Base-by-base conservation (phyloP, 2,113 vertebrate genomes). In the Neopipo cinnamomea region DNA sequence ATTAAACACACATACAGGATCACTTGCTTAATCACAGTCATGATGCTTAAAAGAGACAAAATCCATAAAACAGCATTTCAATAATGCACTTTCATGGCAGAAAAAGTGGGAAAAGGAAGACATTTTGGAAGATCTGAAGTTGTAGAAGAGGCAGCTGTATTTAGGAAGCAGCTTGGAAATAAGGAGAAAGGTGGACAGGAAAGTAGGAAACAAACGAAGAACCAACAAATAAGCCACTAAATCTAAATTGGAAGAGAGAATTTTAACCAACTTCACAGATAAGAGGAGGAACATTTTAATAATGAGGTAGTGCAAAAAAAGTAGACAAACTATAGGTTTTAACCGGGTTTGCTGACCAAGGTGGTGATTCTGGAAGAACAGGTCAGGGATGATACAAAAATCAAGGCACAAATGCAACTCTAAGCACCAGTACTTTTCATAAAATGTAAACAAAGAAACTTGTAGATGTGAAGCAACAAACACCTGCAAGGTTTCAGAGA, bases 251-350 rank as follows among this genome's bases (percentile, higher is more conserved):
- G 39, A 89, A 75, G 46, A 84, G n/a, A 89, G 41, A 49, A 55
- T 31, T 72, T 70, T 44, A 76, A 73, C 16, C 8, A 67, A 5
- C 50, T 73, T 35, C 76, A 59, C 18, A 65, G 24, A 68, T n/a
- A 11, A 83, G 27, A 91, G 53, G 7, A 88, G 13, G 15, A 92
- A 77, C 3, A 46, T 49, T 65, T 81, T 44, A 87, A 77, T 56
- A 93, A 94, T 92, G 96, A 97, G 96, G 88, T 95, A 97, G 90
- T 87, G n/a, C 31, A 81, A 95, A 84, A 73, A 49, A 81, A 19
- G 20, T n/a, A 78, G 28, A 52, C 18, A n/a, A 87, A 88, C 10
- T 33, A 41, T 22, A 39, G 61, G 37, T 77, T 70, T 79, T 72
- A 92, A 49, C 49, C 21, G 81, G 70, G 73, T 73, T 85, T 76